phyloP scores from a whole-genome alignment of 30 jellyfish, hydroid and myxozoan species.

The Hydra vulgaris region DNA sequence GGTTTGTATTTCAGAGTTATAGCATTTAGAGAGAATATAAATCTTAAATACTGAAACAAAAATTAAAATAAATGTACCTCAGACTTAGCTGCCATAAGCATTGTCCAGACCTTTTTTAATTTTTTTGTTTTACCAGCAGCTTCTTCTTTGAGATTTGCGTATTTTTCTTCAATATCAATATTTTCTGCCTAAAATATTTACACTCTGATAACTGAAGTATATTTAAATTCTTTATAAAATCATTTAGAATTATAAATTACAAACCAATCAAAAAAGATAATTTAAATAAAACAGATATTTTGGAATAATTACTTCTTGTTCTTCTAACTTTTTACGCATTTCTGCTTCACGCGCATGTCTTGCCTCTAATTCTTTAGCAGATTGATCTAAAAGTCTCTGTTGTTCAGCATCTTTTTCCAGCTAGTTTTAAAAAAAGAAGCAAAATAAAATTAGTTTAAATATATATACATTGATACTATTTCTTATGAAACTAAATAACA shows the following conservation, averaged over 20 bases:
- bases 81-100: slow-evolving; percentile 90
- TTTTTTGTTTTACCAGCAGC: slow-evolving; percentile 90
- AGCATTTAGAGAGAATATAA: no score
- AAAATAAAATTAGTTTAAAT: background rate
- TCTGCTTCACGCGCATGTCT: slow-evolving; percentile 67
- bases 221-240: no score
- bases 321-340: slow-evolving; percentile 63
- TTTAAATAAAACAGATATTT: background rate
- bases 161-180: slow-evolving; percentile 85
- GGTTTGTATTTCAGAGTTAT: no score
- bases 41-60: no score
- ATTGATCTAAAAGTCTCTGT: slow-evolving; percentile 69
- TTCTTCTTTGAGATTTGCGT: slow-evolving; percentile 79
- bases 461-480: background rate
- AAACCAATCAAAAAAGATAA: background rate
- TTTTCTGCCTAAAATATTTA: slow-evolving; percentile 61
- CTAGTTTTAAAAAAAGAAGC: slow-evolving; percentile 19
- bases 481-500: background rate
- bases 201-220: no score
- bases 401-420: slow-evolving; percentile 95
- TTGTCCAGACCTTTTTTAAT: slow-evolving; percentile 90
- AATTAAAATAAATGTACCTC: slow-evolving; percentile 38
- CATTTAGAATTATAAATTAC: no score
- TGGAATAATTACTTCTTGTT: slow-evolving; percentile 47
- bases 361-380: slow-evolving; percentile 82